These are phyloP conservation scores for Apteryx owenii DNA, from an alignment of 2,113 vertebrate species.

Conservation along the genomic window DNA sequence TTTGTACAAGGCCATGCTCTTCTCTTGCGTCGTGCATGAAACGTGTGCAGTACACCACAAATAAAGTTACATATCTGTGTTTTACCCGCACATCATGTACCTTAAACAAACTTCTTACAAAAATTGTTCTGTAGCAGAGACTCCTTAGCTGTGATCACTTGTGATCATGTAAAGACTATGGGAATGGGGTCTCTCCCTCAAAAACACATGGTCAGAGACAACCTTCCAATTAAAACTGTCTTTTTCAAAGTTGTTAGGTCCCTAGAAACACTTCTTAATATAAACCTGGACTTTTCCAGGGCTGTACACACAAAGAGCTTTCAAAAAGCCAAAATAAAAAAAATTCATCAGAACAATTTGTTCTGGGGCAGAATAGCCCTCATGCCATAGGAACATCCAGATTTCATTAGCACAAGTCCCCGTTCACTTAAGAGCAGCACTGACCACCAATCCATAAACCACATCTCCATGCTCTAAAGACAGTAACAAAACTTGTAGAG, in stretches of 20 bases:
- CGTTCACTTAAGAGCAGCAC: background rate
- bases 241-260: background rate
- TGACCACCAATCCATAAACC: constrained; percentile 59
- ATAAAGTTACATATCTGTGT: background rate
- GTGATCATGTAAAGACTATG: background rate
- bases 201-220: background rate
- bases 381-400: background rate
- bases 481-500: constrained; percentile 9
- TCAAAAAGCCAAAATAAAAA: background rate
- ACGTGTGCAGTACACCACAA: background rate
- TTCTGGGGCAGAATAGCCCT: background rate
- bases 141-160: background rate
- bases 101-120: background rate
- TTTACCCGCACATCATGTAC: background rate
- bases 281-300: background rate
- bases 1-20: background rate
- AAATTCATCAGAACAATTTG: background rate
- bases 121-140: background rate
- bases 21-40: background rate
- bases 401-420: background rate
- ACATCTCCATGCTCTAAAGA: constrained; percentile 22
- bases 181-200: background rate
- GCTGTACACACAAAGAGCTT: background rate
- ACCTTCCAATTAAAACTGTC: background rate
- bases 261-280: background rate